Conservation (phyloP, 2,888 invertebrate species). For the Lamellibrachia columna region DNA sequence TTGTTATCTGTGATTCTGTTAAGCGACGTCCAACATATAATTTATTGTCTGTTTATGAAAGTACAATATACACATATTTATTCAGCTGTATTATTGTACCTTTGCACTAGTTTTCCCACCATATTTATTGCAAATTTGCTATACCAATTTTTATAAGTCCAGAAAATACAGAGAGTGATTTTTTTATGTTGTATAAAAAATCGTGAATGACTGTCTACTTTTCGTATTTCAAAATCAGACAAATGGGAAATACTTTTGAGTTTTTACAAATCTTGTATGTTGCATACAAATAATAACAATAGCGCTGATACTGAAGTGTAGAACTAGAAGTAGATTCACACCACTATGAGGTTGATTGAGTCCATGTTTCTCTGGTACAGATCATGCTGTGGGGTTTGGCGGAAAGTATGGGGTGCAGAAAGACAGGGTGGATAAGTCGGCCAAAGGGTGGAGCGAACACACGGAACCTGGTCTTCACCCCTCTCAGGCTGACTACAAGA, state of each 20-base stretch:
- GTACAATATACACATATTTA: too few relatives aligned
- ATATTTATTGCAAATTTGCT: too few relatives aligned
- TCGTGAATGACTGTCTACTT: not conserved
- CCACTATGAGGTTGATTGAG: too few relatives aligned
- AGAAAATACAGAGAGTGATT: not conserved
- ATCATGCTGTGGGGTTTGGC: constrained; percentile 66
- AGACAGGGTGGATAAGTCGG: constrained; percentile 73
- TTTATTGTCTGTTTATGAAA: too few relatives aligned
- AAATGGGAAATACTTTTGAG: not conserved
- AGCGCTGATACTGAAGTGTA: too few relatives aligned
- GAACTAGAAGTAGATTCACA: too few relatives aligned
- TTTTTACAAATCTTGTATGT: not conserved
- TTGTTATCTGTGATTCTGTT: too few relatives aligned
- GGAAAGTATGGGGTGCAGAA: constrained; percentile 65
- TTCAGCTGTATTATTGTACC: too few relatives aligned
- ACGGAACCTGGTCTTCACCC: constrained; percentile 67
- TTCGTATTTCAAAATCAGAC: not conserved
- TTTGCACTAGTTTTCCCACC: too few relatives aligned
- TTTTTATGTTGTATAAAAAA: not conserved
- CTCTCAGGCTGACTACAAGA: constrained; percentile 70
- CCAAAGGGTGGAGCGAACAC: constrained; percentile 42
- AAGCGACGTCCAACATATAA: too few relatives aligned
- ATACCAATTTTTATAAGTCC: too few relatives aligned
- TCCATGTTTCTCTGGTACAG: constrained; percentile 47
- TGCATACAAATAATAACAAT: not conserved